phyloP scores from a whole-genome alignment of 2,797 vertebrate genomes.

The Chrosomus eos region DNA sequence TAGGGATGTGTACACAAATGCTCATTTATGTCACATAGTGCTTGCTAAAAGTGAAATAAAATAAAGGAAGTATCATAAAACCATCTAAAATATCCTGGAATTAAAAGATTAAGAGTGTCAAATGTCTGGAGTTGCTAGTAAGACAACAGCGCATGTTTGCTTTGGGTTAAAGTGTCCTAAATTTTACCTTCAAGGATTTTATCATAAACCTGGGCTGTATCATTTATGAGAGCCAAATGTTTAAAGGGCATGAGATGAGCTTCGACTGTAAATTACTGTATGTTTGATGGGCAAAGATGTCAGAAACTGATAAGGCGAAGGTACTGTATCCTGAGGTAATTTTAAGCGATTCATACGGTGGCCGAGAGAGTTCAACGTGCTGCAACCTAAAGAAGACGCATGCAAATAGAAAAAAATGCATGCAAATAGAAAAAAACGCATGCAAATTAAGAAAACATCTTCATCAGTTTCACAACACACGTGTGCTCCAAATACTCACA shows the following conservation, averaged over 20 bases:
- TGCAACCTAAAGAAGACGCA: too few relatives aligned
- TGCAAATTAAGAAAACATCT: too few relatives aligned
- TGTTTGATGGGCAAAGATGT: constrained; percentile 26
- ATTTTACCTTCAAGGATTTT: neutral
- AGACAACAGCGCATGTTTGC: neutral
- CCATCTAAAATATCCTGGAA: neutral
- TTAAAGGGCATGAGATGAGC: constrained; percentile 7
- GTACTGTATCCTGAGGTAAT: neutral
- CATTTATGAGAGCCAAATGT: neutral
- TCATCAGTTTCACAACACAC: too few relatives aligned
- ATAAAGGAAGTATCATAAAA: neutral
- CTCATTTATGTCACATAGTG: neutral
- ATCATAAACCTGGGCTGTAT: constrained; percentile 19
- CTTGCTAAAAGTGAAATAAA: neutral
- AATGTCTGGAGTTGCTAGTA: neutral
- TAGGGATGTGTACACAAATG: neutral
- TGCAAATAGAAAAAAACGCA: too few relatives aligned
- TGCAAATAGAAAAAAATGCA: too few relatives aligned
- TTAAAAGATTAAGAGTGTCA: neutral
- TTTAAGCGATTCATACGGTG: neutral
- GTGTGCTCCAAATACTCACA: too few relatives aligned
- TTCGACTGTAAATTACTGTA: neutral
- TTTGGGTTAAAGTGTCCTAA: neutral
- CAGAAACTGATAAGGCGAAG: constrained; percentile 6
- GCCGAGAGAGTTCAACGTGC: too few relatives aligned